Evolutionary conservation across 2,888 invertebrate genomes (phyloP).

Genomic region (Ernsta delagoae): DNA sequence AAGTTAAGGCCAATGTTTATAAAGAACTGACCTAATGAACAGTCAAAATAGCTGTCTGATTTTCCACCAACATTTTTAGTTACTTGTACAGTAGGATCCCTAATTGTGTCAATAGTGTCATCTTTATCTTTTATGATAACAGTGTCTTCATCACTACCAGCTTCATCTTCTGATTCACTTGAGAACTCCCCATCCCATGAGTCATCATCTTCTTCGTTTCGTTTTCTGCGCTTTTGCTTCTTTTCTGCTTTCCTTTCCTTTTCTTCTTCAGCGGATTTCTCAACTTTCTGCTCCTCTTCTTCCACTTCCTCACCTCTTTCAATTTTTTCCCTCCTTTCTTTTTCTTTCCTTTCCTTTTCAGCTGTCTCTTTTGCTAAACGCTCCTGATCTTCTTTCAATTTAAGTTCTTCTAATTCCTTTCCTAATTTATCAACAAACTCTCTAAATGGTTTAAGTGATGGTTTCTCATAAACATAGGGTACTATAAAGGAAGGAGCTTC

Average conservation of each 20-base stretch:
- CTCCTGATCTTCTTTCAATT: slow-evolving; percentile 69
- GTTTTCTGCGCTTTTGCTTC: slow-evolving; percentile 62
- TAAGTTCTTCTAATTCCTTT: slow-evolving; percentile 84
- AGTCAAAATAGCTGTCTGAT: slow-evolving; percentile 92
- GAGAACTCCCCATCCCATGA: slow-evolving; percentile 86
- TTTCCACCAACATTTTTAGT: slow-evolving; percentile 78
- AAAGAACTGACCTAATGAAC: slow-evolving; percentile 95
- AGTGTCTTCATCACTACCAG: slow-evolving; percentile 73
- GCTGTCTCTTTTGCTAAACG: slow-evolving; percentile 62
- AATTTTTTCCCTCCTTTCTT: slow-evolving; percentile 72
- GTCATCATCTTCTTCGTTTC: slow-evolving; percentile 83
- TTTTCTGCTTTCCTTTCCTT: slow-evolving; percentile 66
- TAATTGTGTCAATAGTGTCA: slow-evolving; percentile 80
- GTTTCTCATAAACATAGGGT: slow-evolving; percentile 96
- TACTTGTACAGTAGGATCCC: slow-evolving; percentile 72
- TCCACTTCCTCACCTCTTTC: slow-evolving; percentile 61
- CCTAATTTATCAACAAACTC: slow-evolving; percentile 89
- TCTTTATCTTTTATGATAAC: slow-evolving; percentile 85
- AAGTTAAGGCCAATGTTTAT: slow-evolving; percentile 96
- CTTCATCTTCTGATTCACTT: slow-evolving; percentile 81
- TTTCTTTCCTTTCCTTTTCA: slow-evolving; percentile 70
- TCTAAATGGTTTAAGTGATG: slow-evolving; percentile 91
- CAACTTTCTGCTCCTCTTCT: slow-evolving; percentile 52
- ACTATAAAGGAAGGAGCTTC: slow-evolving; percentile 97
- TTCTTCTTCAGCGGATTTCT: slow-evolving; percentile 51